Conservation (phyloP, 2,888 invertebrate genomes). For the Limnephilus lunatus region DNA sequence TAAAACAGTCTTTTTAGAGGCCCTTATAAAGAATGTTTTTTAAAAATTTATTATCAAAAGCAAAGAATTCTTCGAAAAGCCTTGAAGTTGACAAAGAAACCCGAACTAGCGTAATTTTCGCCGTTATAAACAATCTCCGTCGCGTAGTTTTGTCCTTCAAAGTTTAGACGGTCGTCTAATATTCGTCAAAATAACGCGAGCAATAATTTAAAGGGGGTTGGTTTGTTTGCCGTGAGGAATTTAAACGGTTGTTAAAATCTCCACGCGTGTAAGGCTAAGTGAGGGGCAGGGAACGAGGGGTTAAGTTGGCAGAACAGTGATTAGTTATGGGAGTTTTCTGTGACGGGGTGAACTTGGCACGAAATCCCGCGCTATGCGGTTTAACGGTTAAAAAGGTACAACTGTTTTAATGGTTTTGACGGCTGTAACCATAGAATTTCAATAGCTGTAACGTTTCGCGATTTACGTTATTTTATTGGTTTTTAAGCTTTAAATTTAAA, state of each 20-base stretch:
- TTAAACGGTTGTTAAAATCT: slow-evolving; percentile 15
- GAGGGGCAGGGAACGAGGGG: neutral
- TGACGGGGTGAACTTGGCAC: slow-evolving; percentile 20
- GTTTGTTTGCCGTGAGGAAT: slow-evolving; percentile 5
- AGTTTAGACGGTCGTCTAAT: neutral
- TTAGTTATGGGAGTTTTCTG: slow-evolving; percentile 27
- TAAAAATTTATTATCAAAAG: neutral
- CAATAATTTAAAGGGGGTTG: slow-evolving; percentile 12
- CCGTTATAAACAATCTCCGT: neutral
- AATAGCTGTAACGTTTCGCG: neutral
- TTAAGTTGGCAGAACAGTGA: neutral
- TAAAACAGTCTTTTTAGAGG: neutral
- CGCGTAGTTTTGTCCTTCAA: neutral
- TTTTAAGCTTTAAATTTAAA: neutral
- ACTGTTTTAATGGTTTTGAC: neutral
- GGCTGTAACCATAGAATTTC: neutral
- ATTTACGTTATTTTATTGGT: neutral
- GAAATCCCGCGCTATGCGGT: neutral
- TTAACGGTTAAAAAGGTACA: neutral
- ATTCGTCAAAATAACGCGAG: slow-evolving; percentile 16
- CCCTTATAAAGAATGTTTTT: neutral
- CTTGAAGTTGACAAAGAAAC: slow-evolving; percentile 1
- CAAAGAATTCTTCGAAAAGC: neutral
- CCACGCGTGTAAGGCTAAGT: neutral
- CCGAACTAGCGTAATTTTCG: neutral